Percentiles rank a stretch among this genome's conserved stretches.
Evolutionary conservation across 92 coral and sea anemone species (phyloP).

Genomic region (Palythoa grandiflora): DNA sequence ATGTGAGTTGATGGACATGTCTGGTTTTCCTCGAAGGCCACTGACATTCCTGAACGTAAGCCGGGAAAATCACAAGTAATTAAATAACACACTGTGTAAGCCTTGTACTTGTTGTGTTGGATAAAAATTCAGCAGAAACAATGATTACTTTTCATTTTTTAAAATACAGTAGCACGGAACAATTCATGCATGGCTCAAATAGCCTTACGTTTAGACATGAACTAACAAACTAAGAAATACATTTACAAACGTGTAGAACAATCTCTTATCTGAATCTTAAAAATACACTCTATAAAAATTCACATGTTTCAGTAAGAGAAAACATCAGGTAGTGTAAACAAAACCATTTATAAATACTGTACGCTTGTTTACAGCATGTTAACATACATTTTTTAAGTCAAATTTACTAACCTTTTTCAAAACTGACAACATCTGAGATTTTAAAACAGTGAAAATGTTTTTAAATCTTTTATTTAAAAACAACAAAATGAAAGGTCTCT

Average conservation of each 20-base stretch:
- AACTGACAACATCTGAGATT: neutral
- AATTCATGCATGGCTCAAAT: neutral
- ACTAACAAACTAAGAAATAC: too few relatives aligned
- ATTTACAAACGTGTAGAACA: too few relatives aligned
- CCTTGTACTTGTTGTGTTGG: neutral
- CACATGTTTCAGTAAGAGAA: too few relatives aligned
- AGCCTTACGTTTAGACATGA: too few relatives aligned
- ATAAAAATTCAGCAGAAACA: neutral
- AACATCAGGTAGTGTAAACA: too few relatives aligned
- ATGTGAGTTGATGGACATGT: neutral
- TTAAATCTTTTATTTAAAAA: too few relatives aligned
- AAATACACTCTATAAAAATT: too few relatives aligned
- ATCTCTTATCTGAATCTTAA: too few relatives aligned
- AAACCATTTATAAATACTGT: too few relatives aligned
- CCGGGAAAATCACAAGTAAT: neutral
- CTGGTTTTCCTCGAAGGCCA: neutral
- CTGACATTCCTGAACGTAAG: neutral
- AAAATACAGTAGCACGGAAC: neutral
- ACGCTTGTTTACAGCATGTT: too few relatives aligned
- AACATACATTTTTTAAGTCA: too few relatives aligned
- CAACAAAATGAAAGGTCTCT: neutral
- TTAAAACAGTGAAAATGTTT: neutral
- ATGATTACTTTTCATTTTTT: neutral
- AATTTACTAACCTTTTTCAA: neutral
- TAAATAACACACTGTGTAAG: neutral